A percentile compares a stretch with the other conserved stretches of the same genome.
These are phyloP conservation scores for Muscina levida DNA, from an alignment of 2,888 invertebrate genomes.

Conservation along the genomic window DNA sequence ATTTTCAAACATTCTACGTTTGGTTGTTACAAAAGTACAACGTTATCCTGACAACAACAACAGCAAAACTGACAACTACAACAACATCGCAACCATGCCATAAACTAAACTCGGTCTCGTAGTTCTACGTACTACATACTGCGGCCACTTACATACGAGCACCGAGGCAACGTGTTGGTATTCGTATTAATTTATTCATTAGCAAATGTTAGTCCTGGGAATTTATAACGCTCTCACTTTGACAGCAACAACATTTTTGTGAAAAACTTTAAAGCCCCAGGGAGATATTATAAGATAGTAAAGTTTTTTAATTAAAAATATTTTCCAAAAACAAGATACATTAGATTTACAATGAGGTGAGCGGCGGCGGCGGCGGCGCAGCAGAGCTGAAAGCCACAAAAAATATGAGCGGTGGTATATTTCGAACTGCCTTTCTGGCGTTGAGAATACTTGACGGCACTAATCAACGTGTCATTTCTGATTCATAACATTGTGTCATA, in stretches of 20 bases:
- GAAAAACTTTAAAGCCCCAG: conserved; percentile 30
- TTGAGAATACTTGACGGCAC: neutral
- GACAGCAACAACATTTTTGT: neutral
- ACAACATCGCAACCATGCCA: neutral
- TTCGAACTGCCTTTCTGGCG: neutral
- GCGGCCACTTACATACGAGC: too few relatives aligned
- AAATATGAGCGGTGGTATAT: too few relatives aligned
- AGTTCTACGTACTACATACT: neutral
- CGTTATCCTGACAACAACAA: conserved; percentile 1
- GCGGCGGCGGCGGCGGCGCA: too few relatives aligned
- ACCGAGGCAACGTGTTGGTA: too few relatives aligned
- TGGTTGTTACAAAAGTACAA: too few relatives aligned
- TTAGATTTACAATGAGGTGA: conserved; percentile 28
- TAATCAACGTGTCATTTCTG: conserved; percentile 4
- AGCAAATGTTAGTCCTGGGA: conserved; percentile 56
- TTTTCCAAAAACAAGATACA: conserved; percentile 42
- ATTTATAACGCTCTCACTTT: conserved; percentile 29
- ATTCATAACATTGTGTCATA: neutral
- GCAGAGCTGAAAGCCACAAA: too few relatives aligned
- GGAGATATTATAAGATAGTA: conserved; percentile 36
- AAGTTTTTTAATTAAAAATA: conserved; percentile 42
- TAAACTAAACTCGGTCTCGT: neutral
- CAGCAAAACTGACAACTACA: too few relatives aligned
- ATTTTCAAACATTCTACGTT: too few relatives aligned
- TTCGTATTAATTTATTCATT: conserved; percentile 54